A percentile compares a stretch with the other conserved stretches of the same genome.
phyloP scores from a whole-genome alignment of 1,140 invertebrate species.

The Belonocnema kinseyi region DNA sequence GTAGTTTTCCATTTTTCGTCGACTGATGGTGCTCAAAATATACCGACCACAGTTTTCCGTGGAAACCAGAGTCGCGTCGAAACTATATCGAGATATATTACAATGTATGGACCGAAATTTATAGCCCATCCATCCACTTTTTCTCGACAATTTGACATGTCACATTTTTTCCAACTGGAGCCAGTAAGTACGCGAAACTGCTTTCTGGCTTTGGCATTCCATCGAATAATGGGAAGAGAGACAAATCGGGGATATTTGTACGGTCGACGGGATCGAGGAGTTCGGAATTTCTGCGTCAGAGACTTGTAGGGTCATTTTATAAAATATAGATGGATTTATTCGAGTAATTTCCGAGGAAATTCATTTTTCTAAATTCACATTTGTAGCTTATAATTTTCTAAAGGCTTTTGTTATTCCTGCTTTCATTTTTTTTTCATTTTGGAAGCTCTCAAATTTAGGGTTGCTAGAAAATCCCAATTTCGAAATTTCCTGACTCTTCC shows the following conservation, averaged over 20 bases:
- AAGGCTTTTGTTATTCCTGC: too few relatives aligned
- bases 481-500: too few relatives aligned
- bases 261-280: background rate
- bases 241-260: slow-evolving; percentile 5
- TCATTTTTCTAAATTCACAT: too few relatives aligned
- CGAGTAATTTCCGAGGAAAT: too few relatives aligned
- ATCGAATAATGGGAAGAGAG: slow-evolving; percentile 18
- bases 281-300: background rate
- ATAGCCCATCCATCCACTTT: slow-evolving; percentile 57
- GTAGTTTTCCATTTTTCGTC: background rate
- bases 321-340: too few relatives aligned
- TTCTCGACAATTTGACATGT: slow-evolving; percentile 53
- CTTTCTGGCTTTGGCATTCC: slow-evolving; percentile 9
- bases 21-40: slow-evolving; percentile 16
- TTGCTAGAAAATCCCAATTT: too few relatives aligned
- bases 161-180: slow-evolving; percentile 41
- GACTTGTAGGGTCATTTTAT: too few relatives aligned
- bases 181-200: slow-evolving; percentile 5
- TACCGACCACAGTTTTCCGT: slow-evolving; percentile 43
- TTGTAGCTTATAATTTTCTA: too few relatives aligned
- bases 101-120: slow-evolving; percentile 51
- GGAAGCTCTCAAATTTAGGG: too few relatives aligned
- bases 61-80: slow-evolving; percentile 30
- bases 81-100: slow-evolving; percentile 46
- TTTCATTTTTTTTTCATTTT: too few relatives aligned